phyloP scores from a whole-genome alignment of 2,888 invertebrate species.

The Sycophila texana region DNA sequence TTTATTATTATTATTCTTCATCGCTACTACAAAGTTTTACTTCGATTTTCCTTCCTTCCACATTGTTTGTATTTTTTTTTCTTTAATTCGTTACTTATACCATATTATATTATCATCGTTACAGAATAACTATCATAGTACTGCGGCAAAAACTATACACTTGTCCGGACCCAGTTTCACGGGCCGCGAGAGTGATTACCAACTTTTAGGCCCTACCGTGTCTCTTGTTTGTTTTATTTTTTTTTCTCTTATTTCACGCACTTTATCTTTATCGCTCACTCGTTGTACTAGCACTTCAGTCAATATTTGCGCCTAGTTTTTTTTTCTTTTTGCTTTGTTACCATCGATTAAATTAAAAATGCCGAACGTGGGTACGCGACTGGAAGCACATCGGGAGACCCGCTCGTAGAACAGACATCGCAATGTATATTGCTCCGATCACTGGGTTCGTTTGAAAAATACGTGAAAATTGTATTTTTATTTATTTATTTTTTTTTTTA shows the following conservation, averaged over 20 bases:
- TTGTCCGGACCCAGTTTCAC: slow-evolving; percentile 68
- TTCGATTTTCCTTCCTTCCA: slow-evolving; percentile 42
- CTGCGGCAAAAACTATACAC: slow-evolving; percentile 72
- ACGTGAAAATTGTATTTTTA: background rate
- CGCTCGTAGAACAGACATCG: too few relatives aligned
- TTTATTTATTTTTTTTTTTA: background rate
- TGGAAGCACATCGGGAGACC: slow-evolving; percentile 30
- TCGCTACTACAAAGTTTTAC: slow-evolving; percentile 48
- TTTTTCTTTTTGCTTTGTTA: slow-evolving; percentile 24
- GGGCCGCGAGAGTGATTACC: slow-evolving; percentile 62
- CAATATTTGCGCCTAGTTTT: slow-evolving; percentile 32
- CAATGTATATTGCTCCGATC: too few relatives aligned
- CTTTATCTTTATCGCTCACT: slow-evolving; percentile 40
- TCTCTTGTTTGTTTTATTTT: slow-evolving; percentile 47
- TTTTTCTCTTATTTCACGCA: slow-evolving; percentile 40
- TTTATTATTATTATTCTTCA: slow-evolving; percentile 55
- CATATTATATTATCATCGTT: slow-evolving; percentile 71
- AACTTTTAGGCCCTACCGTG: slow-evolving; percentile 59
- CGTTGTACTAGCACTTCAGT: slow-evolving; percentile 50
- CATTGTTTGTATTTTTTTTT: slow-evolving; percentile 34
- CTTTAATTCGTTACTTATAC: slow-evolving; percentile 64
- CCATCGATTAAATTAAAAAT: slow-evolving; percentile 47
- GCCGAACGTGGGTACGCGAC: slow-evolving; percentile 28
- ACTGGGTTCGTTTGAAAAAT: background rate
- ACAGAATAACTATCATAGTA: slow-evolving; percentile 72